Base-by-base conservation (phyloP, 2,113 vertebrate species). In the Herpetotheres cachinnans region DNA sequence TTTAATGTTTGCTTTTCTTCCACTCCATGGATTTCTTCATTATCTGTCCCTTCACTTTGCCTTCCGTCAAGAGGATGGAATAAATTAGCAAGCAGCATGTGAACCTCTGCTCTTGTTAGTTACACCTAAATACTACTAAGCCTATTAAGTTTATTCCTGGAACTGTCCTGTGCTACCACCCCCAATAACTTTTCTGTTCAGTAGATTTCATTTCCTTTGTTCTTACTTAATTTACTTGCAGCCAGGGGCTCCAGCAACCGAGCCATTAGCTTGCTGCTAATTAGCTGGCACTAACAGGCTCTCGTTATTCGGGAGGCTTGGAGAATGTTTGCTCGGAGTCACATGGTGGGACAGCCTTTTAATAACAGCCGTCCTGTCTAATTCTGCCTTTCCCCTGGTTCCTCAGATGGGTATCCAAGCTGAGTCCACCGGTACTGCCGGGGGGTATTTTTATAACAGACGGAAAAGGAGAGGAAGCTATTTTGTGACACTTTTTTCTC, bases 91-190 rank as follows among this genome's bases (percentile, higher is more conserved):
- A 86, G 63, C 89, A 50, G 81, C 86, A 7, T 44, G 89, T n/a
- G 93, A 59, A 94, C 74, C 86, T 61, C 78, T 19, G 78, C 83
- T 72, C 90, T 46, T 85, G 42, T 72, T 47, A 50, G 54, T 77
- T 83, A n/a, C 84, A 63, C 82, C 82, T 24, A 69, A 93, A 93
- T 16, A 69, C 79, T n/a, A 27, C 82, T 89, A 97, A 96, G 89
- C 95, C 89, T 83, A 90, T 97, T 96, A 97, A 95, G 32, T 89
- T 92, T 95, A 91, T 97, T 97, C 97, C 89, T 94, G 94, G 96
- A 97, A 95, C 58, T 91, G 76, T 90, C 94, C 94, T 50, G 58
- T 19, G 19, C 77, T 95, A 87, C 81, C 29, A 3, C 69, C 86
- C 82, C 86, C 89, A 40, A 40, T 13, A 58, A 79, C 82, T 89